Evolutionary conservation across 2,888 invertebrate species (phyloP), one percentile per base, ranked within the genome.

Genomic region (Caenorhabditis plicata): DNA sequence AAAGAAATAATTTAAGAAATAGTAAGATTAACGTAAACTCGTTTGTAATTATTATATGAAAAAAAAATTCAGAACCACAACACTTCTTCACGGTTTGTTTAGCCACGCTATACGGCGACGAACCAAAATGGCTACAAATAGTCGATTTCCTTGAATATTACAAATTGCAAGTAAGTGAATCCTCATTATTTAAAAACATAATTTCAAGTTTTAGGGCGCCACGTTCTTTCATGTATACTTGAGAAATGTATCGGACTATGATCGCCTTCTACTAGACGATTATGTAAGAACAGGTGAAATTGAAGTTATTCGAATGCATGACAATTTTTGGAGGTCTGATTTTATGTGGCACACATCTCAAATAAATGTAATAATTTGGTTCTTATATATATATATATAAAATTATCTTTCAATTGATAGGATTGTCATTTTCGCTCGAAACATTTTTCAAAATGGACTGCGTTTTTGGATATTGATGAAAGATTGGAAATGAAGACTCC

Each of bases 81-180:
- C 60, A 60, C 32, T 49, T 40, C 11, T 46, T 60, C 49, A 46
- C 60, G 19, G 50, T 60, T 5, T 60, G 60, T 27, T 15, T 60
- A 31, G 47, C 60, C 2, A 20, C 60, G 5, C 8, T 54, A 3
- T 50, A 54, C 38, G 60, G 54, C 4, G 46, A 41, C 1, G 60
- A 60, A 26, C 46, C 49, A 11, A 60, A 60, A 15, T 60, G 42
- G 5, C 22, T 53, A 3, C 60, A 54, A 25, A 60, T 60, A 7
- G 50, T 50, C 2, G 60, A 60, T 9, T 60, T 60, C 23, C 42
- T 60, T 19, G 60, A 60, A 19, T 33, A 60, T 19, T 39, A 60
- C 38, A 53, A 50, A 26, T 42, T 60, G 17, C 53, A 60, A 31
- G 60, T n/a, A n/a, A n/a, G n/a, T n/a, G n/a, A n/a, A n/a, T n/a